Evolutionary conservation across 2,888 invertebrate species (phyloP), one percentile per base, ranked within the genome.

Genomic region (Eutolmus rufibarbis): DNA sequence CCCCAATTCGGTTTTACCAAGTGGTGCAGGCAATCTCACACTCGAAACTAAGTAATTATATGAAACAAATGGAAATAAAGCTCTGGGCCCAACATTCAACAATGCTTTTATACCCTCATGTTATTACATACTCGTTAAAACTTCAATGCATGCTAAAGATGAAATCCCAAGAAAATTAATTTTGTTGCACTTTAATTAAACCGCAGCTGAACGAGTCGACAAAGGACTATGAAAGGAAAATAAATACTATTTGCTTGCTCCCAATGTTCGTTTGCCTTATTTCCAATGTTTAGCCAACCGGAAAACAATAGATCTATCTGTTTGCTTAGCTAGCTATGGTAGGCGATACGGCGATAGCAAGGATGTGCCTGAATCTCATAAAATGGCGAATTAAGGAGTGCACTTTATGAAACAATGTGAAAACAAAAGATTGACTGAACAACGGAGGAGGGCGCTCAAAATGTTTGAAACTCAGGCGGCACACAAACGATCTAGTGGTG

Each of bases 381-480:
- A 51, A 16, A 51, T n/a, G 51, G 51, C 51, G 7, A 51, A 51
- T 66, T 66, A 19, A 66, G 23, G 23, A 66, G 66, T 66, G 66
- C 66, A 66, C 14, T 66, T 23, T 19, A 66, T 66, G 66, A 23
- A 66, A 19, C 23, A 28, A 66, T 66, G 19, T 66, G 28, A 23
- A 28, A 66, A 66, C 8, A 66, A 66, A 66, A 66, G 2, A 12
- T 66, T 19, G 19, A 66, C 23, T 28, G 28, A 66, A 66, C 23
- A 66, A 66, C 19, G 66, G 23, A 66, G 66, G 66, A 51, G 51
- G 66, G 28, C 66, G 12, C 28, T 66, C 19, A 66, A 66, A 66
- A 66, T 66, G 66, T 66, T 12, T 66, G 37, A 74, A 74, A 85
- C 28, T 85, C 74, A 57, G 82, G 57, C 82, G 66, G 28, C 66